phyloP scores from a whole-genome alignment of 2,113 vertebrate species.

The Erpornis zantholeuca region DNA sequence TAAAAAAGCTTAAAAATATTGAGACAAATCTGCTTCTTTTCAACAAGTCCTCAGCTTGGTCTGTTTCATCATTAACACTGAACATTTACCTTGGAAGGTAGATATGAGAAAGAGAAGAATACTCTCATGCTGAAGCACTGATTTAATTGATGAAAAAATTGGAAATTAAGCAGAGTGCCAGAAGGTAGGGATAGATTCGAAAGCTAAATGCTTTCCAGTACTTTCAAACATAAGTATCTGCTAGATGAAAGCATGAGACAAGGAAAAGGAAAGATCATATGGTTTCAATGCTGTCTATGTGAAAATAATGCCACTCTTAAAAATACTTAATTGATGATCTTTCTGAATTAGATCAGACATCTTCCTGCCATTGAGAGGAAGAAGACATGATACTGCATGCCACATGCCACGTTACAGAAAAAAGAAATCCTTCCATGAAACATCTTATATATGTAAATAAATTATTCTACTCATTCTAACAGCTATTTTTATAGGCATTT shows the following conservation, averaged over 20 bases:
- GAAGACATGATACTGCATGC: neutral
- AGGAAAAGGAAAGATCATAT: conserved; percentile 66
- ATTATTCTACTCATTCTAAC: conserved; percentile 32
- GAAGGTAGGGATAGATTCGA: conserved; percentile 61
- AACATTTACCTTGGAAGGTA: conserved; percentile 20
- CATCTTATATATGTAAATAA: neutral
- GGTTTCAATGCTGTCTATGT: conserved; percentile 62
- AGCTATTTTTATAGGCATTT: conserved; percentile 14
- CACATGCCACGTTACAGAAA: neutral
- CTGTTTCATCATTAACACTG: neutral
- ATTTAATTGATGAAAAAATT: conserved; percentile 51
- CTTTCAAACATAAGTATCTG: conserved; percentile 70
- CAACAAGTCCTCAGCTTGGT: neutral
- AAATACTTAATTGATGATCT: conserved; percentile 54
- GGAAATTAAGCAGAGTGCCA: conserved; percentile 62
- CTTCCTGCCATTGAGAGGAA: conserved; percentile 49
- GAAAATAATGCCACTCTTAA: conserved; percentile 63
- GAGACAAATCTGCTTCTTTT: neutral
- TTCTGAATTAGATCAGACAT: conserved; percentile 44
- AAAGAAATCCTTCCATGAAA: conserved; percentile 16
- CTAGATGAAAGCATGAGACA: conserved; percentile 64
- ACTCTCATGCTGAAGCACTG: conserved; percentile 11
- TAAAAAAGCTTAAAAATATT: neutral
- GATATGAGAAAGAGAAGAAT: neutral
- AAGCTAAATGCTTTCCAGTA: conserved; percentile 64